Conservation (phyloP, 2,888 invertebrate genomes). For the Oscheius sp. region DNA sequence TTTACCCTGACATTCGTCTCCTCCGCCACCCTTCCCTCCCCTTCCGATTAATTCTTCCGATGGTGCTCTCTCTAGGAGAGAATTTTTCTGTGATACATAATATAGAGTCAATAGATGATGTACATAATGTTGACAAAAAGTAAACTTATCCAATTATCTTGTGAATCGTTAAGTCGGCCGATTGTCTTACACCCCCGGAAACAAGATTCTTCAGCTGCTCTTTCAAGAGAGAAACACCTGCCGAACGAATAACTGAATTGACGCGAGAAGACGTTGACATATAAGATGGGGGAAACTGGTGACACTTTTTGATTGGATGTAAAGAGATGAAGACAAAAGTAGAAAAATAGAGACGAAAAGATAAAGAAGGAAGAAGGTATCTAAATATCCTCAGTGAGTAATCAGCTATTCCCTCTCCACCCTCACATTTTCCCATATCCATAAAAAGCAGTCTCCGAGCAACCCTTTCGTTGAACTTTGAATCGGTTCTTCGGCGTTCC, state of each 20-base stretch:
- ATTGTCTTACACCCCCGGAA: slow-evolving; percentile 14
- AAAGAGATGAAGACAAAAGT: too few species aligned
- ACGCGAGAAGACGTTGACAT: not conserved
- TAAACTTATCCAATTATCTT: slow-evolving; percentile 1
- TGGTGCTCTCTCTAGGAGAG: not conserved
- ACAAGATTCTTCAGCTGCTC: not conserved
- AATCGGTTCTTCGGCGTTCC: slow-evolving; percentile 2
- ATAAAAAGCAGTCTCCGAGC: not conserved
- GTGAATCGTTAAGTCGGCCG: not conserved
- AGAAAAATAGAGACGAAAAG: too few species aligned
- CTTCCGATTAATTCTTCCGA: not conserved
- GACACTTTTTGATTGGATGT: too few species aligned
- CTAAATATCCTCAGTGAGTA: not conserved
- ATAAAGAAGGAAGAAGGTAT: not conserved
- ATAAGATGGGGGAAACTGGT: not conserved
- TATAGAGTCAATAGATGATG: not conserved
- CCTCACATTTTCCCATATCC: not conserved
- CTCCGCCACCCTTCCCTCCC: slow-evolving; percentile 28
- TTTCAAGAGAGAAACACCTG: slow-evolving; percentile 16
- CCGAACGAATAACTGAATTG: not conserved
- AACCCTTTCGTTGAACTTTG: not conserved
- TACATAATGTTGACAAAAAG: not conserved
- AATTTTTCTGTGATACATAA: slow-evolving; percentile 19
- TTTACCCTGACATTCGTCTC: slow-evolving; percentile 60
- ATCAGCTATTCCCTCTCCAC: not conserved